A percentile compares a stretch with the other conserved stretches of the same genome.
These are phyloP conservation scores for Hylia prasina DNA, from an alignment of 2,113 vertebrate genomes.

Conservation along the genomic window DNA sequence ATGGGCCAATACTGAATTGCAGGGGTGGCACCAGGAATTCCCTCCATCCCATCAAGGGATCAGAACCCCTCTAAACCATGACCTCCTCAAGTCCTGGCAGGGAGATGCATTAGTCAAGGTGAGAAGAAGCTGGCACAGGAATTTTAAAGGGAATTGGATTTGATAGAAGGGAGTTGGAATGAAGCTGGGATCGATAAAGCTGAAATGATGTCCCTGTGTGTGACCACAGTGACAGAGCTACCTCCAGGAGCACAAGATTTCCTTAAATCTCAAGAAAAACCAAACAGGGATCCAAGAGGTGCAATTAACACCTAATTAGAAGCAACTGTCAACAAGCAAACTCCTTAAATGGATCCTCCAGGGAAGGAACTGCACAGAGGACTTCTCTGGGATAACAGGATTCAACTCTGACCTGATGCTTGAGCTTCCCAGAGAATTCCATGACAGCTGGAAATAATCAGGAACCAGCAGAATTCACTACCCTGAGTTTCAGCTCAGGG, in stretches of 20 bases:
- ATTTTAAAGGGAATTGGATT: neutral
- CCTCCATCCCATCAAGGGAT: neutral
- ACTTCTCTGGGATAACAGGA: neutral
- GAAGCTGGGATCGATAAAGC: neutral
- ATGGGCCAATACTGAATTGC: neutral
- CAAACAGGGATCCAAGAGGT: neutral
- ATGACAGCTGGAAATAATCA: fast-evolving
- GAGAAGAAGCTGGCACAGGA: neutral
- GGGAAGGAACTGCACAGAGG: neutral
- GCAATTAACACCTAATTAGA: neutral
- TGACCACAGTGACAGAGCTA: neutral
- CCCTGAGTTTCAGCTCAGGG: fast-evolving
- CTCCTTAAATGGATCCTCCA: neutral
- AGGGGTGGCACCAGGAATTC: neutral
- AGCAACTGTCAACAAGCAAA: neutral
- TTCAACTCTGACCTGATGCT: fast-evolving
- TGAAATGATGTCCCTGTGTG: fast-evolving
- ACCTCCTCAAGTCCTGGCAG: fast-evolving
- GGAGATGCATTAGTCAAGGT: neutral
- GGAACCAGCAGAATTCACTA: neutral
- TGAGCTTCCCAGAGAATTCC: neutral
- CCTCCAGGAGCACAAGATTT: neutral
- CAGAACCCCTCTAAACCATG: neutral
- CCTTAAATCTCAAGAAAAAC: neutral
- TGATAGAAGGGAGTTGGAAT: neutral